phyloP scores from a whole-genome alignment of 1,140 invertebrate genomes.

The Drosophila jambulina region DNA sequence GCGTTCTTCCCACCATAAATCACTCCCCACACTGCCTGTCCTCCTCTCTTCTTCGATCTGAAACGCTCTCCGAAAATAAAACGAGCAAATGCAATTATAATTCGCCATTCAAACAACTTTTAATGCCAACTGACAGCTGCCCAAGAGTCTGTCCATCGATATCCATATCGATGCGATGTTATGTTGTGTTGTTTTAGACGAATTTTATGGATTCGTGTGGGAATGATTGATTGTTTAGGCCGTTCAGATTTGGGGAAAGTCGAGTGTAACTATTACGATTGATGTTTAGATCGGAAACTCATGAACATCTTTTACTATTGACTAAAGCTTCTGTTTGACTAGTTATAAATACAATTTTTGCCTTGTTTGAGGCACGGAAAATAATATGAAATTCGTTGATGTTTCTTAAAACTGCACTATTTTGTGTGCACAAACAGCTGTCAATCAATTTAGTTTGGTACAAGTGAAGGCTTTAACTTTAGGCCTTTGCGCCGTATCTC shows the following conservation, averaged over 20 bases:
- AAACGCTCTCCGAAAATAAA: conserved; percentile 27
- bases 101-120: conserved; percentile 62
- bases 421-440: background rate
- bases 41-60: conserved; percentile 1
- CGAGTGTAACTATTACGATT: background rate
- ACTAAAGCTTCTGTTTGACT: background rate
- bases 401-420: background rate
- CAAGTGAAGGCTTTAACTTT: background rate
- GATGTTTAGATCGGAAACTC: background rate
- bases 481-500: background rate
- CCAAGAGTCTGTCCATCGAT: conserved; percentile 21
- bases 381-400: background rate
- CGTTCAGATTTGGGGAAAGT: background rate
- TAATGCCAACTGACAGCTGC: conserved; percentile 53
- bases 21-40: background rate
- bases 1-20: conserved; percentile 36
- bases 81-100: conserved; percentile 71
- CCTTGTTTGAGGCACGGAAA: background rate
- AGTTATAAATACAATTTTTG: background rate
- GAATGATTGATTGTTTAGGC: conserved; percentile 37
- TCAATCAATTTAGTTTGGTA: background rate
- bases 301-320: background rate
- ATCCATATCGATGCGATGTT: conserved; percentile 12
- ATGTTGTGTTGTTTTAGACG: conserved; percentile 19
- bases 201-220: conserved; percentile 32